Evolutionary conservation across 2,888 invertebrate species (phyloP).

Genomic region (Diachrysia chrysitis): DNA sequence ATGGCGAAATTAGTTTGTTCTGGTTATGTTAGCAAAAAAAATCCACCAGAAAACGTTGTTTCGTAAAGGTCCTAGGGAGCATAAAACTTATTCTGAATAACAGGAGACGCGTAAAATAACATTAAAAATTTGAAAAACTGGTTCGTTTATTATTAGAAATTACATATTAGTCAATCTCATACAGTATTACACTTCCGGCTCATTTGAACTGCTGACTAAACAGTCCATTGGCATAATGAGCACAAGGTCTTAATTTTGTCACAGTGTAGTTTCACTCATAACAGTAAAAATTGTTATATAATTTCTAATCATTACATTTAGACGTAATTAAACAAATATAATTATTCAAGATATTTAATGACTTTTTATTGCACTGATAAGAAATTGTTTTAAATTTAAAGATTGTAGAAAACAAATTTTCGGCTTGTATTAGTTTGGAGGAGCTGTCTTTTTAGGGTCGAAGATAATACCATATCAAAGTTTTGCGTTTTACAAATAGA

Average conservation of each 20-base stretch:
- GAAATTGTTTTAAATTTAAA: background rate
- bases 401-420: background rate
- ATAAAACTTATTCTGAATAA: too few relatives aligned
- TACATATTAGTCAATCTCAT: background rate
- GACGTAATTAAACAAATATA: background rate
- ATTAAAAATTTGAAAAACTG: background rate
- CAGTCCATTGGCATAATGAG: background rate
- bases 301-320: slow-evolving; percentile 7
- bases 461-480: too few relatives aligned
- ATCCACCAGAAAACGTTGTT: too few relatives aligned
- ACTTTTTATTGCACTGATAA: background rate
- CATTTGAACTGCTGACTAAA: background rate
- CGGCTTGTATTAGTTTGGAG: background rate
- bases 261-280: background rate
- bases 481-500: too few relatives aligned
- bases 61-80: too few relatives aligned
- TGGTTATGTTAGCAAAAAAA: too few relatives aligned
- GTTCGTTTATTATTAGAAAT: background rate
- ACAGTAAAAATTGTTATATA: background rate
- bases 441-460: background rate
- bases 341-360: background rate
- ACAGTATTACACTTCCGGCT: background rate
- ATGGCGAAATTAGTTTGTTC: too few relatives aligned
- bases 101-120: too few relatives aligned
- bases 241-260: background rate